Evolutionary conservation across 2,113 vertebrate species (phyloP).

Genomic region (Lepus europaeus): DNA sequence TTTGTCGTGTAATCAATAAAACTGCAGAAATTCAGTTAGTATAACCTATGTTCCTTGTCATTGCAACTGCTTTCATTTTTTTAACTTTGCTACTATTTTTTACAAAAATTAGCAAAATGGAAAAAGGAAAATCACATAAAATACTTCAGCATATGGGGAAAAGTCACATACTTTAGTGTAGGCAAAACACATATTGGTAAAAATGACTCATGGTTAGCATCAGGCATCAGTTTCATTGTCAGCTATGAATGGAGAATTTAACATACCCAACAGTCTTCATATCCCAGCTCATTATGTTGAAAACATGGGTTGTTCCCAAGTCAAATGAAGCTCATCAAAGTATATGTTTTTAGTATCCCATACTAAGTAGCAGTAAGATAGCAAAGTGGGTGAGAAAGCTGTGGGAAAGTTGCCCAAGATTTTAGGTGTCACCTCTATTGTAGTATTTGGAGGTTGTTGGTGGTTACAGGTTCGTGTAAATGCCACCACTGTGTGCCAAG

Average conservation of each 20-base stretch:
- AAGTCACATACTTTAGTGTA: no score
- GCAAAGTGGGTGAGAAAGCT: neutral
- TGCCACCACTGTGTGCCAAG: accelerated
- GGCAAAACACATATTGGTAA: no score
- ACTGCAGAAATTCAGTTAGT: neutral
- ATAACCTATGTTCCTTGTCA: neutral
- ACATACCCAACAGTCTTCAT: neutral
- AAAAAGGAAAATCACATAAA: neutral
- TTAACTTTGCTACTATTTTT: neutral
- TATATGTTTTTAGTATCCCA: neutral
- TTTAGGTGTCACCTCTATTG: accelerated
- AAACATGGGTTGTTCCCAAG: neutral
- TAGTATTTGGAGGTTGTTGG: neutral
- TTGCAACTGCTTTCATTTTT: neutral
- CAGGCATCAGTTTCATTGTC: neutral
- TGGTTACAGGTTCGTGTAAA: accelerated
- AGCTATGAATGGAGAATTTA: accelerated
- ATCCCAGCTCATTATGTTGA: neutral
- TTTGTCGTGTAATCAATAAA: neutral
- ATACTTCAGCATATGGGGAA: neutral
- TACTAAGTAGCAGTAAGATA: accelerated
- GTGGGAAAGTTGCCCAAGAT: neutral
- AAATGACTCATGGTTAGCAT: neutral
- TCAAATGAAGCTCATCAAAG: neutral
- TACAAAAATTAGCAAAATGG: neutral